Percentiles rank a stretch among this genome's conserved stretches.
Evolutionary conservation across 2,113 vertebrate species (phyloP).

Genomic region (Sorex fumeus): DNA sequence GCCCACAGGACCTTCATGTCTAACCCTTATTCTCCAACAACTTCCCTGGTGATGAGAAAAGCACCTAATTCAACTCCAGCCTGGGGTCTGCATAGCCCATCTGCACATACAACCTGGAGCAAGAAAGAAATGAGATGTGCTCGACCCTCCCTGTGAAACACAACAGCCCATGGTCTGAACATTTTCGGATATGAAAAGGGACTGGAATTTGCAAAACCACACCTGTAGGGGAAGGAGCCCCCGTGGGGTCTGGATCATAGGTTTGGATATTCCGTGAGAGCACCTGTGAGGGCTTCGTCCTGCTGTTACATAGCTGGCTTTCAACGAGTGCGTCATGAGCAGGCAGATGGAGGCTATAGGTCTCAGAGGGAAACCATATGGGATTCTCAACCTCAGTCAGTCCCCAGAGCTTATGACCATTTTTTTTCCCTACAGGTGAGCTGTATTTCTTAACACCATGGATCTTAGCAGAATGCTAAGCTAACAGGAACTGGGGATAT

Average conservation of each 20-base stretch:
- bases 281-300: background rate
- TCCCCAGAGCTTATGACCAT: background rate
- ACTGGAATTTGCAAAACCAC: background rate
- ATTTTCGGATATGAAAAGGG: background rate
- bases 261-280: background rate
- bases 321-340: background rate
- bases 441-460: conserved; percentile 39
- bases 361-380: conserved; percentile 54
- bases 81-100: too few species aligned
- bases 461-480: conserved; percentile 49
- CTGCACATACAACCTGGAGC: background rate
- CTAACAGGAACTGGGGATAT: background rate
- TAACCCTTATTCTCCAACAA: background rate
- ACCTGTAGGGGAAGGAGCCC: background rate
- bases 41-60: background rate
- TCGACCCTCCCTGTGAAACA: background rate
- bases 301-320: conserved; percentile 18
- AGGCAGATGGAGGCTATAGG: background rate
- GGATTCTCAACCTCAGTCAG: conserved; percentile 53
- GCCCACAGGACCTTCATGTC: background rate
- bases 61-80: background rate
- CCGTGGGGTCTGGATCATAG: fast-evolving
- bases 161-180: background rate
- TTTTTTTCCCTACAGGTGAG: conserved; percentile 16
- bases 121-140: background rate